Evolutionary conservation across 2,888 invertebrate species (phyloP), one percentile per base, ranked within the genome.

Genomic region (Penaeus monodon): DNA sequence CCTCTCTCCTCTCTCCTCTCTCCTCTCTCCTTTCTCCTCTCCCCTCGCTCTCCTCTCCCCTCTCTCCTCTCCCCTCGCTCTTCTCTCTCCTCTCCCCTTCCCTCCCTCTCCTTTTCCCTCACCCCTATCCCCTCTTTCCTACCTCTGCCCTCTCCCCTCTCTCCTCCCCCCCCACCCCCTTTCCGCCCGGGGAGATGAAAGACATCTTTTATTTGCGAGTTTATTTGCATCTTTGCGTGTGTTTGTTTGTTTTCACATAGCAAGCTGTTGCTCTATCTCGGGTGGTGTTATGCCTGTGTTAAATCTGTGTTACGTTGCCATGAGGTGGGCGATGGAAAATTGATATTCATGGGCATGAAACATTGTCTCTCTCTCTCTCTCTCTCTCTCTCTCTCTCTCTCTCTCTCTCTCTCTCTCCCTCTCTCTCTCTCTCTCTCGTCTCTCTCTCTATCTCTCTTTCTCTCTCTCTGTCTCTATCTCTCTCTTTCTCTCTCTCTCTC

Each of bases 361-460:
- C 10, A 44, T 10, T 10, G 1, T 44, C 44, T 44, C 44, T 68
- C 68, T 68, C 68, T 27, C 68, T 27, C 68, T 27, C 27, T 24
- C 27, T 27, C 27, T 27, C 68, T 27, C 22, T 27, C 27, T 27
- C 7, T n/a, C 68, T 27, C 68, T 27, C 68, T 68, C 68, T 68
- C 68, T n/a, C 68, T 68, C 24, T 68, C n/a, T n/a, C 27, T 27
- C 68, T 68, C 68, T 68, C 27, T 27, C 68, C 10, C 44, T 44
- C 44, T 1, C 6, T 7, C 6, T 1, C 6, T 7, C 6, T 7
- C 6, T 12, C 14, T 12, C 14, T 12, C 14, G 1, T 7, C 7
- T 7, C 1, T 7, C 7, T 7, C 1, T 49, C 49, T 49, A 2
- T 4, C 6, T 1, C 1, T 7, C 7, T 7, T 12, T 7, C 7